Evolutionary conservation across 1,140 invertebrate genomes (phyloP), one percentile per base, ranked within the genome.

Genomic region (Aphis craccivora): DNA sequence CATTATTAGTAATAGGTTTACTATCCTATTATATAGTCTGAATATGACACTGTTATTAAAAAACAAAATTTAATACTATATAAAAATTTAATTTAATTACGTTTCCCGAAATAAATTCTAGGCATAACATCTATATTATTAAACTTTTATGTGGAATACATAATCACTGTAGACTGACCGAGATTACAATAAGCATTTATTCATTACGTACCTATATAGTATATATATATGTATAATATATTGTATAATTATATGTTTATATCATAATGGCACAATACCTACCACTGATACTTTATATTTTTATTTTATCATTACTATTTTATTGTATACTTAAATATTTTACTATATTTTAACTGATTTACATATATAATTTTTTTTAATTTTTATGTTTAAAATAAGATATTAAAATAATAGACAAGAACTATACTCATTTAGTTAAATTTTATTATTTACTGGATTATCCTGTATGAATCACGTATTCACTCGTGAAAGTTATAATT

Each of bases 391-490:
- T 40, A 1, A 83, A 83, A 83, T 60, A 60, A 83, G 37, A 23
- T 40, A 83, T 83, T 37, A 83, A 83, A 83, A 83, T 23, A 83
- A 37, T 23, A 83, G 22, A 37, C 23, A n/a, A 30, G 11, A 11
- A 40, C 35, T 67, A 84, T 7, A 48, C 1, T 86, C 23, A 48
- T 87, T 87, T 22, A 45, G 14, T 35, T 87, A 18, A 8, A 48
- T 87, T 87, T 51, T 45, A n/a, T 48, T 45, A 87, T n/a, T 87
- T 30, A 87, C 43, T 48, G 86, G 86, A 87, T 87, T 51, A 51
- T 87, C 45, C 86, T 18, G 30, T 48, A 87, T 87, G 86, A 87
- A 87, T 87, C 45, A 87, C 30, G 20, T 45, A 86, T 83, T 83
- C 83, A 43, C 8, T 11, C 22, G 86, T 48, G 86, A 87, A 87